phyloP scores from a whole-genome alignment of 1,140 invertebrate genomes.

The Ceratoteleas bidentatus region DNA sequence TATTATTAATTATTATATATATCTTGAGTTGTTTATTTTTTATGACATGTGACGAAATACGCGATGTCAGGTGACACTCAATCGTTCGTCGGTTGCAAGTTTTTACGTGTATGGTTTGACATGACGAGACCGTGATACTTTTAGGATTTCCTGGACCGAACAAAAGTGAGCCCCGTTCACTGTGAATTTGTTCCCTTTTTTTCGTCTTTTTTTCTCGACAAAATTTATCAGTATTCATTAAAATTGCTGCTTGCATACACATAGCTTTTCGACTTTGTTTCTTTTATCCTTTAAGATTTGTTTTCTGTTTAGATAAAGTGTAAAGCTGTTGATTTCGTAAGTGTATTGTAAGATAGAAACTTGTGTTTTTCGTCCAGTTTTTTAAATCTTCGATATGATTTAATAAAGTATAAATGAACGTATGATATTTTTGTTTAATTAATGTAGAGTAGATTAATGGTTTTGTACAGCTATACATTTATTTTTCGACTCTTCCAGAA shows the following conservation, averaged over 20 bases:
- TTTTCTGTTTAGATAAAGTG: no score
- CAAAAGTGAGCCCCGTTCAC: constrained; percentile 24
- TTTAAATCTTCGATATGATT: no score
- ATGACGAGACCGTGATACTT: constrained; percentile 53
- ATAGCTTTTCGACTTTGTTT: constrained; percentile 34
- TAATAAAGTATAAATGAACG: no score
- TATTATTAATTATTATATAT: constrained; percentile 48
- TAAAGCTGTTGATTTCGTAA: constrained; percentile 14
- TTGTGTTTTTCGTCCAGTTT: no score
- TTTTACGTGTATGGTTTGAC: constrained; percentile 59
- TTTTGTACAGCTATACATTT: no score
- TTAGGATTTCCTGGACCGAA: constrained; percentile 32
- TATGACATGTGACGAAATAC: constrained; percentile 59
- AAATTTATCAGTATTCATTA: constrained; percentile 64
- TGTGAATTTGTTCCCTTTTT: constrained; percentile 16
- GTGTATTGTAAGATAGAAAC: no score
- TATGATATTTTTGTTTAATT: no score
- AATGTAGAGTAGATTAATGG: no score
- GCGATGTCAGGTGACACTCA: constrained; percentile 49
- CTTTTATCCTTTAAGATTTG: constrained; percentile 40
- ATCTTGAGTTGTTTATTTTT: constrained; percentile 64
- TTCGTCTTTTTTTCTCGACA: constrained; percentile 37
- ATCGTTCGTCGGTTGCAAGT: constrained; percentile 54
- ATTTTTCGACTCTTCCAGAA: no score
- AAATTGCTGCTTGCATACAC: constrained; percentile 54